A percentile compares a stretch with the other conserved stretches of the same genome.
phyloP scores from a whole-genome alignment of 1,140 invertebrate genomes.

The Calosoma granatense region DNA sequence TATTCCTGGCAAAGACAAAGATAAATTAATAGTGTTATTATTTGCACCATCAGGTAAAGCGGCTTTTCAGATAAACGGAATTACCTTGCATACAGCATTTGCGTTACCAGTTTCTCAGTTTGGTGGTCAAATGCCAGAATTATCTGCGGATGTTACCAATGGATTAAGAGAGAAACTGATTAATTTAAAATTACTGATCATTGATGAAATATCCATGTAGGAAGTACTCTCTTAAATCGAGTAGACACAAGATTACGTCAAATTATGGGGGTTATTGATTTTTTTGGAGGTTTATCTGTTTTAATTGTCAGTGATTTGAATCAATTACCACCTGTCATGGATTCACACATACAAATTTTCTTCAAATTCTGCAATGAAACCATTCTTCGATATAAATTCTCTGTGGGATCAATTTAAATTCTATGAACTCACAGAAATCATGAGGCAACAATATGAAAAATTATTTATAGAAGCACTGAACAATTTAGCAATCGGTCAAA shows the following conservation, averaged over 20 bases:
- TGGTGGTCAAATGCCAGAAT: too few relatives aligned
- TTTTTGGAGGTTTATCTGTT: conserved; percentile 23
- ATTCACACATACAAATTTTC: too few relatives aligned
- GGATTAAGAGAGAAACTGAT: conserved; percentile 17
- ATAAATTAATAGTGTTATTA: conserved; percentile 21
- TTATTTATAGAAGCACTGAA: conserved; percentile 20
- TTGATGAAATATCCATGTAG: conserved; percentile 35
- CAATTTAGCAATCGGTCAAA: conserved; percentile 16
- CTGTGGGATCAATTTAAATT: conserved; percentile 21
- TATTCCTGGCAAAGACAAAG: conserved; percentile 13
- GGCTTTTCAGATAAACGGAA: conserved; percentile 27
- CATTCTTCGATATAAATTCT: conserved; percentile 1
- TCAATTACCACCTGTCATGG: too few relatives aligned
- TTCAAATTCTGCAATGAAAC: too few relatives aligned
- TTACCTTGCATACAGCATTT: conserved; percentile 29
- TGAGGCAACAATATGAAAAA: conserved; percentile 23
- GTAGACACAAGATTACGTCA: conserved; percentile 27
- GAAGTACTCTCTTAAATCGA: conserved; percentile 19
- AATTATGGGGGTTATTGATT: conserved; percentile 24
- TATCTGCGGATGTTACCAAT: conserved; percentile 19
- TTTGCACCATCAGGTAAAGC: conserved; percentile 30
- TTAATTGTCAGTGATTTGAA: conserved; percentile 23
- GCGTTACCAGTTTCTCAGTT: too few relatives aligned
- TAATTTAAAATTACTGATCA: conserved; percentile 29
- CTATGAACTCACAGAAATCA: conserved; percentile 22